Percentiles rank a stretch among this genome's conserved stretches.
These are phyloP conservation scores for Bellardia pandia DNA, from an alignment of 2,888 invertebrate species.

Conservation along the genomic window DNA sequence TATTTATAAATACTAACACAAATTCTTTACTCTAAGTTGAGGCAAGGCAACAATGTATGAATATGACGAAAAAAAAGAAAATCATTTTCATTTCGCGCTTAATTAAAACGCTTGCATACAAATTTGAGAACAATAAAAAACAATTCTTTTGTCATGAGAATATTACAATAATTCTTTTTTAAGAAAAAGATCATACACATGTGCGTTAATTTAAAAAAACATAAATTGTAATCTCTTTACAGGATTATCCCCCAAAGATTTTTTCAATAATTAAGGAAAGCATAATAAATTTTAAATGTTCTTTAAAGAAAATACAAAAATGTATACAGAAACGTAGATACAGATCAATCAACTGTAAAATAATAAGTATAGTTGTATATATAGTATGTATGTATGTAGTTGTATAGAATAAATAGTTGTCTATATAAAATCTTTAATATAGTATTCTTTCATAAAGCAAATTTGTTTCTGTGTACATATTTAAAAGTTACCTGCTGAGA, in stretches of 20 bases:
- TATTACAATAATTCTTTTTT: not conserved
- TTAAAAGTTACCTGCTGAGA: slow-evolving; percentile 26
- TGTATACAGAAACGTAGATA: not conserved
- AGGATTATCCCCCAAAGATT: slow-evolving; percentile 28
- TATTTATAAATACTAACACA: not conserved
- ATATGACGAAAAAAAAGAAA: not conserved
- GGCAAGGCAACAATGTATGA: slow-evolving; percentile 1
- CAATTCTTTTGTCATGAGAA: slow-evolving; percentile 5
- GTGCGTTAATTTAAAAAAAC: not conserved
- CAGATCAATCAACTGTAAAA: no score
- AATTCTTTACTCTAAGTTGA: not conserved
- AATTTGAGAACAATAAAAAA: not conserved
- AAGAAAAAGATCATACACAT: slow-evolving; percentile 51
- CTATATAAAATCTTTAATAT: not conserved
- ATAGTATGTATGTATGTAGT: no score
- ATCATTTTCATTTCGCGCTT: slow-evolving; percentile 46
- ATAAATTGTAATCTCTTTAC: slow-evolving; percentile 7
- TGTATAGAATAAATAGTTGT: not conserved
- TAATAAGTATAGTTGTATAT: no score
- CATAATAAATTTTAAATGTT: slow-evolving; percentile 33
- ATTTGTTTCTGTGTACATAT: slow-evolving; percentile 4
- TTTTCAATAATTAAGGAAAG: slow-evolving; percentile 53
- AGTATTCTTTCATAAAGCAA: not conserved
- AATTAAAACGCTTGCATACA: slow-evolving; percentile 23
- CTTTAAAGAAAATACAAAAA: not conserved